These are phyloP conservation scores for Nicator chloris DNA, from an alignment of 2,113 vertebrate genomes.

Conservation along the genomic window DNA sequence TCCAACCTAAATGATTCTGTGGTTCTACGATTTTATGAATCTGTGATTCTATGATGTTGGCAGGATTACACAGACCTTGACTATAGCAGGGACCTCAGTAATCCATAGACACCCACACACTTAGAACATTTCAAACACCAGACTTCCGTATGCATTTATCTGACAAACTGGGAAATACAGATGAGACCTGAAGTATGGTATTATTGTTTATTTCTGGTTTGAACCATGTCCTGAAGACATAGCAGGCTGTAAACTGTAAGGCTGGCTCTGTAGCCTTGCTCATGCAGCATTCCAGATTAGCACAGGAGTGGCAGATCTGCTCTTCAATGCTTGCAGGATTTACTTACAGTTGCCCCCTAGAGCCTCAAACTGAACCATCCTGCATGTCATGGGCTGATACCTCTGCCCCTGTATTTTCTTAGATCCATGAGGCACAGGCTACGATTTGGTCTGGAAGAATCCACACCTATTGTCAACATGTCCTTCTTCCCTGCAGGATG, in stretches of 20 bases:
- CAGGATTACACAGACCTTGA: not conserved
- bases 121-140: not conserved
- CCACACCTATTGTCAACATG: not conserved
- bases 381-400: not conserved
- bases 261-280: not conserved
- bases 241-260: not conserved
- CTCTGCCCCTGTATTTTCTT: not conserved
- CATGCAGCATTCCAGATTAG: not conserved
- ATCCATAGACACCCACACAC: not conserved
- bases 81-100: not conserved
- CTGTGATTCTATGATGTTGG: not conserved
- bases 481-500: not conserved
- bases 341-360: not conserved
- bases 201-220: not conserved
- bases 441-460: not conserved
- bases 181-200: not conserved
- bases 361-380: not conserved
- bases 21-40: not conserved
- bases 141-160: rapidly evolving
- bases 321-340: not conserved
- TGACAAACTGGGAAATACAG: not conserved
- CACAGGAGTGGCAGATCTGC: not conserved
- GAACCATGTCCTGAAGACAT: not conserved
- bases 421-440: not conserved
- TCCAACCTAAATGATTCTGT: not conserved